These are phyloP conservation scores for Plodia interpunctella DNA, from an alignment of 1,140 invertebrate species.

Conservation along the genomic window DNA sequence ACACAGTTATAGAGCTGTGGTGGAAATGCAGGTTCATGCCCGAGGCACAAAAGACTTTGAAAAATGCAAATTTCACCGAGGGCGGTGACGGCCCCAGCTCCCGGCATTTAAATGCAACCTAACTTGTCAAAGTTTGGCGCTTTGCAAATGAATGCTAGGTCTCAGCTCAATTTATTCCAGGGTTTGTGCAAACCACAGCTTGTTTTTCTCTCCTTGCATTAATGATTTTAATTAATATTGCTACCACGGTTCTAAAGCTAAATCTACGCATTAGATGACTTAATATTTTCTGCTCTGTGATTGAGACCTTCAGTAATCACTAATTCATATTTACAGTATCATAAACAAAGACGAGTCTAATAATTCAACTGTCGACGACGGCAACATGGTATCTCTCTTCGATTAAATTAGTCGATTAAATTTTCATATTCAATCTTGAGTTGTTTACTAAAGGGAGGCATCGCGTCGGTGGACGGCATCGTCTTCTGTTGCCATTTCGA, in stretches of 20 bases:
- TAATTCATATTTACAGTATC: constrained; percentile 29
- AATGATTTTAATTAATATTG: neutral
- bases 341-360: constrained; percentile 28
- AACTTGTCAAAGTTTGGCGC: constrained; percentile 58
- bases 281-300: no score
- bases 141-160: constrained; percentile 52
- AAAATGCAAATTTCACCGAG: constrained; percentile 51
- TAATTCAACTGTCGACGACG: constrained; percentile 32
- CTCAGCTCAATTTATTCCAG: constrained; percentile 33
- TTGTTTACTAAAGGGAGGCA: constrained; percentile 74
- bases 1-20: constrained; percentile 17
- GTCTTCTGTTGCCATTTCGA: constrained; percentile 20
- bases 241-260: neutral
- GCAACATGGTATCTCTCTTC: constrained; percentile 43
- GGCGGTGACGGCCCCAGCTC: constrained; percentile 16
- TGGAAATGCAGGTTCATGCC: constrained; percentile 29
- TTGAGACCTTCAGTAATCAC: no score
- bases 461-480: constrained; percentile 24
- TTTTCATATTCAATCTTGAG: constrained; percentile 83
- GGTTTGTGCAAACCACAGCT: constrained; percentile 8
- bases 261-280: neutral
- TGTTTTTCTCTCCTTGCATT: neutral
- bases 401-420: constrained; percentile 82
- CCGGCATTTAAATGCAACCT: constrained; percentile 57
- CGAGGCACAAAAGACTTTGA: constrained; percentile 39